These are phyloP conservation scores for Poecilia velifera DNA, from an alignment of 2,797 vertebrate genomes.

Conservation along the genomic window DNA sequence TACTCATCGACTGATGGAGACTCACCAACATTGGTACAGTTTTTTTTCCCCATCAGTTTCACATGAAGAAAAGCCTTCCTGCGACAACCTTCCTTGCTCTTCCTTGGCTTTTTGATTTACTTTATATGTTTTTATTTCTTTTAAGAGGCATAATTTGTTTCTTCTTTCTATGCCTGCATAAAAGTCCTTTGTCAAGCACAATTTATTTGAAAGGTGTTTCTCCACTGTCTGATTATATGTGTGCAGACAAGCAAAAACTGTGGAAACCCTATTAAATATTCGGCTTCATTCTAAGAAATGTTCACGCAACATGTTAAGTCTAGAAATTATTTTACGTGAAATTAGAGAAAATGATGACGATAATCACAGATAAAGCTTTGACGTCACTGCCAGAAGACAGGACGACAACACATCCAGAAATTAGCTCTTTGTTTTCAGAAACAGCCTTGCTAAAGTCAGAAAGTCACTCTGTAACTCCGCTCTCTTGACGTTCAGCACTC, in stretches of 20 bases:
- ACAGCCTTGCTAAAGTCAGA: conserved; percentile 45
- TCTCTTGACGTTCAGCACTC: conserved; percentile 36
- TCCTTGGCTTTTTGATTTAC: neutral
- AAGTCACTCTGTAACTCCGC: conserved; percentile 34
- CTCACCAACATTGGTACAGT: no score
- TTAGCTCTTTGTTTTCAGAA: conserved; percentile 42
- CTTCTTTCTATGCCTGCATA: neutral
- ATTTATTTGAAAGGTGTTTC: neutral
- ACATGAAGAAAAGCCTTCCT: neutral
- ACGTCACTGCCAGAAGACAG: conserved; percentile 32
- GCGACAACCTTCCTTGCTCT: neutral
- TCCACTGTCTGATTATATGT: neutral
- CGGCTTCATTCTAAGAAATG: neutral
- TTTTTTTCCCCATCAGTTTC: neutral
- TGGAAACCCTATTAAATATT: neutral
- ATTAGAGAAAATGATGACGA: neutral
- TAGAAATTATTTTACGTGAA: neutral
- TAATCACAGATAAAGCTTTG: conserved; percentile 27
- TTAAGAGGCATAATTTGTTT: neutral
- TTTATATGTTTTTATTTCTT: neutral
- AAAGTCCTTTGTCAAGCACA: neutral
- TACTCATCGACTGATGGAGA: neutral
- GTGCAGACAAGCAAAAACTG: neutral
- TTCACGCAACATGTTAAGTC: neutral
- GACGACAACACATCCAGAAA: conserved; percentile 42